A percentile compares a stretch with the other conserved stretches of the same genome.
Conservation (phyloP, 1,140 invertebrate genomes). For the Elymnias hypermnestra region DNA sequence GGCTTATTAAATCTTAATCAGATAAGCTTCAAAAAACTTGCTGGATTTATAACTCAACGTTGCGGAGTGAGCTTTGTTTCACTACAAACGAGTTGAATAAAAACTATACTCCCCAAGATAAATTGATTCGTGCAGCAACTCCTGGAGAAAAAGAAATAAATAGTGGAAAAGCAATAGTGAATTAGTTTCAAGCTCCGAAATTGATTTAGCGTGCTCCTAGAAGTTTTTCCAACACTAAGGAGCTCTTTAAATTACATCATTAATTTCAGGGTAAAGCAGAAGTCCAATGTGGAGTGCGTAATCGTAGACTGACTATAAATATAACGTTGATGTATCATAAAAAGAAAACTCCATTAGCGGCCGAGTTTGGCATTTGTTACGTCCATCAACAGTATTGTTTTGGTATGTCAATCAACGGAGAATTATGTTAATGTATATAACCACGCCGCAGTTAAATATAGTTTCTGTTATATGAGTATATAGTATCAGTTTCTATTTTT, state of each 20-base stretch:
- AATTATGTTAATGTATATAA: not conserved
- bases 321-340: constrained; percentile 1
- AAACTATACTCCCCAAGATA: constrained; percentile 13
- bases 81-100: constrained; percentile 8
- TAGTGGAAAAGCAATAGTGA: constrained; percentile 9
- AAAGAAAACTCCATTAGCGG: not conserved
- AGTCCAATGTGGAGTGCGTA: not conserved
- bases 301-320: constrained; percentile 3
- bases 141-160: constrained; percentile 12
- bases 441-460: too few species aligned
- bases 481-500: not conserved
- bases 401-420: not conserved
- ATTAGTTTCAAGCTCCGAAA: constrained; percentile 14
- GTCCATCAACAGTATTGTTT: constrained; percentile 2
- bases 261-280: constrained; percentile 8
- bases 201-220: constrained; percentile 13
- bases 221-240: constrained; percentile 7
- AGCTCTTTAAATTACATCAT: constrained; percentile 8
- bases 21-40: not conserved
- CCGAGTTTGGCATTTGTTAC: not conserved
- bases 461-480: too few species aligned
- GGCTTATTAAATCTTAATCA: constrained; percentile 2
- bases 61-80: not conserved
- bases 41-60: constrained; percentile 3
- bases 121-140: constrained; percentile 18